phyloP scores from a whole-genome alignment of 2,888 invertebrate species.

The Mythimna loreyi region DNA sequence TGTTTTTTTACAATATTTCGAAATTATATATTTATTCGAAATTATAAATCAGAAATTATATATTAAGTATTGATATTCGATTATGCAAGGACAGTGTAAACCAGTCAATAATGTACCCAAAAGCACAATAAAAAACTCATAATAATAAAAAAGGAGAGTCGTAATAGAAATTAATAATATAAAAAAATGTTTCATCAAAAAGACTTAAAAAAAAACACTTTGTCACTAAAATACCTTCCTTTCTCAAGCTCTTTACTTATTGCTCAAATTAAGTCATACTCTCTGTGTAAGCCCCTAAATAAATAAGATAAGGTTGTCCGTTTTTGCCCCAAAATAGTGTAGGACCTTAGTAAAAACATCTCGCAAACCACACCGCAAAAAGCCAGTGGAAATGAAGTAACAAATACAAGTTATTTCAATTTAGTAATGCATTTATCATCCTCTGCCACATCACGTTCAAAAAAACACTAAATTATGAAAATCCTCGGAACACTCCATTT shows the following conservation, averaged over 20 bases:
- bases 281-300: not conserved
- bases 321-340: constrained; percentile 1
- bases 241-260: constrained; percentile 1
- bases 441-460: not conserved
- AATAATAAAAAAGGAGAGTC: too few species aligned
- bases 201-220: not conserved
- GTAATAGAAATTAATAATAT: too few species aligned
- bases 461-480: constrained; percentile 29
- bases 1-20: too few species aligned
- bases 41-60: too few species aligned
- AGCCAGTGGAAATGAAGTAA: not conserved
- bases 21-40: too few species aligned
- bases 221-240: not conserved
- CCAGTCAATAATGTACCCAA: too few species aligned
- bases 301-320: constrained; percentile 8
- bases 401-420: not conserved
- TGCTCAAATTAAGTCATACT: constrained; percentile 11
- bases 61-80: too few species aligned
- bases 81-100: too few species aligned
- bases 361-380: not conserved
- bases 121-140: too few species aligned
- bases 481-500: constrained; percentile 33
- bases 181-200: too few species aligned
- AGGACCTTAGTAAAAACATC: not conserved
- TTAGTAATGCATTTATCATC: constrained; percentile 4